These are phyloP conservation scores for Percopsis transmontana DNA, from an alignment of 2,113 vertebrate species.

Conservation along the genomic window DNA sequence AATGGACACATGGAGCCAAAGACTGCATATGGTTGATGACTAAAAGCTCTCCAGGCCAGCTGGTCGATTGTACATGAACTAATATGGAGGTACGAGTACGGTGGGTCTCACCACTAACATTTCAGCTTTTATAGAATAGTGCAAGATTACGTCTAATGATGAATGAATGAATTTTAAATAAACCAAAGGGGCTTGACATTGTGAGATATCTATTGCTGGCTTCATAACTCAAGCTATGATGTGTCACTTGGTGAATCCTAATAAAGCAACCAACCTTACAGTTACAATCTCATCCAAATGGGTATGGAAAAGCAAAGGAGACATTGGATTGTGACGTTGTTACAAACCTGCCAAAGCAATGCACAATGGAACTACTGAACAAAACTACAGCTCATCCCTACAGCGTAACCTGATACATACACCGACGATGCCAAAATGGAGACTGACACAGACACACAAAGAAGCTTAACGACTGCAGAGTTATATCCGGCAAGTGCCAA, in stretches of 20 bases:
- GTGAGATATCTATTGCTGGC: no score
- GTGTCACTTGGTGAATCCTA: no score
- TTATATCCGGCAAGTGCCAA: slow-evolving; percentile 37
- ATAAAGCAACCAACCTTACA: no score
- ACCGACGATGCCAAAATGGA: slow-evolving; percentile 51
- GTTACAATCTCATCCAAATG: not conserved
- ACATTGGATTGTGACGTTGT: no score
- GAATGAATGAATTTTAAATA: no score
- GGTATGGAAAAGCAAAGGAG: slow-evolving; percentile 40
- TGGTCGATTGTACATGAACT: not conserved
- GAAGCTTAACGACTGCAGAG: slow-evolving; percentile 66
- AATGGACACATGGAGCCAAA: not conserved
- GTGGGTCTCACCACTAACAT: no score
- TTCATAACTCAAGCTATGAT: no score
- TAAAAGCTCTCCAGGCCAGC: not conserved
- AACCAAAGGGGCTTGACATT: no score
- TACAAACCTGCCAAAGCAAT: slow-evolving; percentile 23
- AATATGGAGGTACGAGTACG: not conserved
- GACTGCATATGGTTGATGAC: not conserved
- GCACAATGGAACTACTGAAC: slow-evolving; percentile 62
- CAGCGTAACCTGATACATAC: slow-evolving; percentile 63
- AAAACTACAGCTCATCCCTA: slow-evolving; percentile 67
- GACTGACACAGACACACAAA: slow-evolving; percentile 71
- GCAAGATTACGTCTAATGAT: no score
- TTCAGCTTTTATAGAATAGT: no score